These are phyloP conservation scores for Heterocephalus glaber DNA, from an alignment of 2,113 vertebrate genomes.

Conservation along the genomic window DNA sequence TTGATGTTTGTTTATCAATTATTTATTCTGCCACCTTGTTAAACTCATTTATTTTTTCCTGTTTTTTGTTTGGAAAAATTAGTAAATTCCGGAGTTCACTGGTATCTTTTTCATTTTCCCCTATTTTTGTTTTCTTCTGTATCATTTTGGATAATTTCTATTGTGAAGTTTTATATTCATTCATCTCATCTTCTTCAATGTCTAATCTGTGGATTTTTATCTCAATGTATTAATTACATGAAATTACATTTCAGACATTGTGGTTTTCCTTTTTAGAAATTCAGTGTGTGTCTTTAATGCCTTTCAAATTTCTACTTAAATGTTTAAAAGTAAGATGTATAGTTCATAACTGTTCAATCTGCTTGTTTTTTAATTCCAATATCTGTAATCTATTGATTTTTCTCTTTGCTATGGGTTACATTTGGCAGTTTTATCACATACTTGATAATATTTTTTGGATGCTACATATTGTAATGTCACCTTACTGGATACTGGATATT, in stretches of 20 bases:
- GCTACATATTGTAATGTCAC: neutral
- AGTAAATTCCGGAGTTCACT: neutral
- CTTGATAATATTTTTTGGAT: neutral
- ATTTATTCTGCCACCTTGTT: neutral
- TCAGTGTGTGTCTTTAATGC: neutral
- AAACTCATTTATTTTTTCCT: neutral
- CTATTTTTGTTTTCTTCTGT: neutral
- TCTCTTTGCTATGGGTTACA: neutral
- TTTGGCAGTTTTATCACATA: neutral
- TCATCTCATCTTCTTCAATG: neutral
- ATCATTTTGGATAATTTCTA: neutral
- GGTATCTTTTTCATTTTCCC: neutral
- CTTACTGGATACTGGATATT: neutral
- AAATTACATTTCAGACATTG: neutral
- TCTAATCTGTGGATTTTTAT: neutral
- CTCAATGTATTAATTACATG: neutral
- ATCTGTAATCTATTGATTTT: neutral
- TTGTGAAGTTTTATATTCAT: neutral
- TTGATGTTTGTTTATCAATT: neutral
- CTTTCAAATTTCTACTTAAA: slow-evolving; percentile 14
- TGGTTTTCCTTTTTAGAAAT: neutral
- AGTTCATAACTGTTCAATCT: neutral
- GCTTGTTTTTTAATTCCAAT: neutral
- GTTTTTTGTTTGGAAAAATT: neutral
- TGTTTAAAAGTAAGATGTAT: neutral